A percentile compares a stretch with the other conserved stretches of the same genome.
Evolutionary conservation across 2,888 invertebrate genomes (phyloP).

Genomic region (Chalcis sispes): DNA sequence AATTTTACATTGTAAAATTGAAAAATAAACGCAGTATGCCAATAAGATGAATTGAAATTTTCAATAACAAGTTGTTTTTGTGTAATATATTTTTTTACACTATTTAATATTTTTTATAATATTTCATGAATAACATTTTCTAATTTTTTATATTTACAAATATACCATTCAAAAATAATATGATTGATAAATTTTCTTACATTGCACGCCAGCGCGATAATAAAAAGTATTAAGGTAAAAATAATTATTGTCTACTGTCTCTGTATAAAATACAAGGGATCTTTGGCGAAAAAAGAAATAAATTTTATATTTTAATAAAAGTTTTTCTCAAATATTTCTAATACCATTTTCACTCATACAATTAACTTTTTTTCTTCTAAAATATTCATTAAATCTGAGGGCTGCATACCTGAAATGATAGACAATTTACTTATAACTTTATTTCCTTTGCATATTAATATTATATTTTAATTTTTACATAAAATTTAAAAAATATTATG

Average conservation of each 20-base stretch:
- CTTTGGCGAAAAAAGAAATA: slow-evolving; percentile 42
- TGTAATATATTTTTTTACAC: slow-evolving; percentile 33
- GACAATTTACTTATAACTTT: background rate
- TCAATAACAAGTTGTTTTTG: slow-evolving; percentile 22
- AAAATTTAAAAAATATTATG: too few relatives aligned
- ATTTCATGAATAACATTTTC: slow-evolving; percentile 31
- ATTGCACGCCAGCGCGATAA: slow-evolving; percentile 40
- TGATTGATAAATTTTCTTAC: slow-evolving; percentile 6
- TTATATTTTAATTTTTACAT: too few relatives aligned
- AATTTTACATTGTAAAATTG: slow-evolving; percentile 8
- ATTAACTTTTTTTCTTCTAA: slow-evolving; percentile 78
- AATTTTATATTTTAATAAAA: slow-evolving; percentile 12
- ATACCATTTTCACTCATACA: slow-evolving; percentile 33
- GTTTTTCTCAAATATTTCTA: slow-evolving; percentile 45
- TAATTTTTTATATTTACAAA: slow-evolving; percentile 47
- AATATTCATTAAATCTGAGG: slow-evolving; percentile 85
- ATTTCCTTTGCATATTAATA: too few relatives aligned
- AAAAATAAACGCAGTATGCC: slow-evolving; percentile 5
- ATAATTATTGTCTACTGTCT: slow-evolving; percentile 39
- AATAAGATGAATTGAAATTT: slow-evolving; percentile 27
- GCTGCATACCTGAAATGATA: slow-evolving; percentile 81
- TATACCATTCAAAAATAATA: slow-evolving; percentile 50
- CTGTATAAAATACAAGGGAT: slow-evolving; percentile 42
- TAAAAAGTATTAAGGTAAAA: too few relatives aligned
- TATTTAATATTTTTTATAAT: slow-evolving; percentile 5